Base-by-base conservation (phyloP, 2,113 vertebrate species). In the Cyphomyrus discorhynchus region DNA sequence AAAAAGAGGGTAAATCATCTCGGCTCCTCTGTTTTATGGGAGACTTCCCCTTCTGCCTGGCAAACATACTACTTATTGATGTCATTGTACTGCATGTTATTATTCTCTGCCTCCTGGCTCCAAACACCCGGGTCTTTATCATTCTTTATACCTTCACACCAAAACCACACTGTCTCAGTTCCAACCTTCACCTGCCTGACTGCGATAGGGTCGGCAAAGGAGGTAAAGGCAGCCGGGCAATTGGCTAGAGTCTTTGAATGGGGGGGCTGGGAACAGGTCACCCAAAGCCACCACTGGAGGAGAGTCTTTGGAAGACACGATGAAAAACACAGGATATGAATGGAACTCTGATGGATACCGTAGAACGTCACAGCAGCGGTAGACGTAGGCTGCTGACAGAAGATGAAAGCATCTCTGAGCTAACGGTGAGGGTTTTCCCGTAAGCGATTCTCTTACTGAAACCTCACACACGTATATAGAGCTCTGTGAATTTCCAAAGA, bases 51-150 rank as follows among this genome's bases (percentile, higher is more conserved):
- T 84, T 84, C 42, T 66, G n/a, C 62, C 62, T 27, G 62, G 9
- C 62, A 66, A 47, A 46, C 21, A n/a, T 46, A 8, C 21, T 27
- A 66, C 62, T 66, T 66, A 27, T 27, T n/a, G 24, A 66, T 66
- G 62, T 66, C 7, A 66, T 70, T 70, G n/a, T 31, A 58, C 56
- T 88, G 19, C 21, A n/a, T 8, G 35, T 27, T 45, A 9, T 85
- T 27, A 85, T n/a, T 56, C 46, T 53, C 15, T 86, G 46, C 27
- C 86, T 87, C 31, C 86, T 39, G 31, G 27, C 31, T 56, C 5
- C 49, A 19, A 10, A 5, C 31, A 89, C 31, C 86, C 66, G 50
- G 91, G 87, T 74, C 53, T 92, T 91, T 91, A 90, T 93, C 93
- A 1, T 39, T 19, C 74, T 39, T 42, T 80, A 31, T 19, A 39